Evolutionary conservation across 2,797 vertebrate species (phyloP), one percentile per base, ranked within the genome.

Genomic region (Melanotaenia nigrans): DNA sequence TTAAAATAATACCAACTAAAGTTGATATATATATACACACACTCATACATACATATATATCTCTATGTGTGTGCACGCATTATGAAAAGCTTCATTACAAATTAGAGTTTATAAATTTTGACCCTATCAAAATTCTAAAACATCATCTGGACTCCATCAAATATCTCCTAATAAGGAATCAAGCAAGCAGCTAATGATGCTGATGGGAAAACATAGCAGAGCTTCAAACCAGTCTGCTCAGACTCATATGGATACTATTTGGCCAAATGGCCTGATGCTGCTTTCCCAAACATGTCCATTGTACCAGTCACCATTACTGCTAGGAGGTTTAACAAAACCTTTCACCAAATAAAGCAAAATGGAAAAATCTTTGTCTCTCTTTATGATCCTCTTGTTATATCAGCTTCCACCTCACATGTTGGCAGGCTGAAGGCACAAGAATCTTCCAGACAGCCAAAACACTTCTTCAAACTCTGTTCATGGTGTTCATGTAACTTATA

Each of bases 181-280:
- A 73, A 77, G 81, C 81, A 71, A 65, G 76, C 53, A 28, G 73
- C 75, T 79, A 87, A 86, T 84, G 83, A 81, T 66, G 77, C 71
- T 64, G 72, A 81, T 68, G 73, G 81, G 66, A 85, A 77, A 87
- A 83, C 74, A 87, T 77, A 81, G 80, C 75, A 75, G 67, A 86
- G 79, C 69, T 75, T 84, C 68, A 79, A 67, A 83, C 81, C 78
- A 85, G 78, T 75, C 78, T 79, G 74, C 75, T 89, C 84, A 77
- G 72, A 80, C 85, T 86, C 92, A 90, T 62, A 83, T 83, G 85
- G 82, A 87, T 81, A 71, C 82, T 66, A 90, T 91, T 90, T 89
- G 83, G 81, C 84, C 77, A 88, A 89, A 89, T 85, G 85, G 83
- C 85, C 87, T 89, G 87, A 89, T 90, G 89, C 71, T 87, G 77